Evolutionary conservation across 2,113 vertebrate genomes (phyloP).

Genomic region (Tapirus terrestris): DNA sequence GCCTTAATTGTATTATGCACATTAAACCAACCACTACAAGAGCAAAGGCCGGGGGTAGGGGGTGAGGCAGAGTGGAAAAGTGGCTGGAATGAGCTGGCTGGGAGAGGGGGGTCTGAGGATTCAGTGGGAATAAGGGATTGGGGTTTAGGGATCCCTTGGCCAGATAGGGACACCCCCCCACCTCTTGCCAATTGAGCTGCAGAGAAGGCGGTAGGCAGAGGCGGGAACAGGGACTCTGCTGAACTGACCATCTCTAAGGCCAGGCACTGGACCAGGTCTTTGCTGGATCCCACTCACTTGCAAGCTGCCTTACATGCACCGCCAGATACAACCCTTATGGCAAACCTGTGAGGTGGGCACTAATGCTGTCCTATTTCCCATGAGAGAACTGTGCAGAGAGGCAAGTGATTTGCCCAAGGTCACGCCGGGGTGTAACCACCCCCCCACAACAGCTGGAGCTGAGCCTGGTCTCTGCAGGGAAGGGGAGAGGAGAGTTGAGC

Average conservation of each 20-base stretch:
- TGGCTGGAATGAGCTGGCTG: constrained; percentile 66
- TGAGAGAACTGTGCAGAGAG: not conserved
- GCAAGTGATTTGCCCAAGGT: not conserved
- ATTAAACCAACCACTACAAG: constrained; percentile 61
- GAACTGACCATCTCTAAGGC: not conserved
- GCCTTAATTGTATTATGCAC: constrained; percentile 83
- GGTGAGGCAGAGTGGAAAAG: constrained; percentile 39
- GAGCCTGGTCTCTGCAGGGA: not conserved
- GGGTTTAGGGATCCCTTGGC: not conserved
- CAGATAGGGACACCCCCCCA: not conserved
- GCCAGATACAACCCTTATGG: not conserved
- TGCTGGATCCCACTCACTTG: not conserved
- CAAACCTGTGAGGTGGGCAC: not conserved
- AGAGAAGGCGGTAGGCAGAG: not conserved
- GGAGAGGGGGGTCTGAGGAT: not conserved
- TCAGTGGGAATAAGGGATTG: not conserved
- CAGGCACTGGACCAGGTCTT: not conserved
- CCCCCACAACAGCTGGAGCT: not conserved
- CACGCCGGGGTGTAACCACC: not conserved
- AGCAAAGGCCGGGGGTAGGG: constrained; percentile 64
- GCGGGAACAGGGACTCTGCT: not conserved
- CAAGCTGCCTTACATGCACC: not conserved
- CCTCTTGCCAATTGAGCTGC: not conserved
- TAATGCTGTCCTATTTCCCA: not conserved
- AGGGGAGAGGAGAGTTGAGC: not conserved